Base-by-base conservation (phyloP, 2,113 vertebrate genomes). In the Kryptolebias marmoratus region DNA sequence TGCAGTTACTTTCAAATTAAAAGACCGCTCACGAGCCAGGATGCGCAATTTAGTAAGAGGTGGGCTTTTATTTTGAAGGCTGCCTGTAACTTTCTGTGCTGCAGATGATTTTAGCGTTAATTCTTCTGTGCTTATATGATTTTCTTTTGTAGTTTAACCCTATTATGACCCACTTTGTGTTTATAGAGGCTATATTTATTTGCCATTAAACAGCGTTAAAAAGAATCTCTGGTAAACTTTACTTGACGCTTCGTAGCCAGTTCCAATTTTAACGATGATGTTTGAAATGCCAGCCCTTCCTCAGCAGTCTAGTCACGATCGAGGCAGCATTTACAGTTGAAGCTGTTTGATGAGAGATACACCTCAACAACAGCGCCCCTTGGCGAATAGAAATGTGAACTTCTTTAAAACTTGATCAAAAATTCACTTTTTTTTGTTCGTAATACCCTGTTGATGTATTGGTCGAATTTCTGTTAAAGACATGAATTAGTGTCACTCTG, bases 221-320 rank as follows among this genome's bases (percentile, higher is more conserved):
- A 31, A 22, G 22, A 22, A 27, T 13, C 2, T 67, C 16, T 56
- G 27, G 42, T 36, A 10, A 68, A 63, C 13, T 14, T n/a, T 44
- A 63, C 59, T 49, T 55, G 39, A 50, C 18, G 27, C 62, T 77
- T 56, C 10, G 8, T 42, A 8, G 39, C 10, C 39, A 10, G 39
- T 42, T 42, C 39, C 39, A 42, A 42, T 18, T 50, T 6, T n/a
- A 9, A 6, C 16, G 16, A 49, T 44, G 53, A 77, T 39, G 45
- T 66, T 61, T 65, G 61, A 86, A 81, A 87, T 89, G 77, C 64
- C 80, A 83, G 11, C 28, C 27, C 59, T 28, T 70, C 69, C 86
- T 92, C 68, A 36, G 73, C 50, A 90, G 84, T 89, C 77, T 53
- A 61, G 79, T 82, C 89, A 91, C 89, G 83, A 83, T 2, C 77